Base-by-base conservation (phyloP, 2,888 invertebrate genomes). In the Eilema caniola region DNA sequence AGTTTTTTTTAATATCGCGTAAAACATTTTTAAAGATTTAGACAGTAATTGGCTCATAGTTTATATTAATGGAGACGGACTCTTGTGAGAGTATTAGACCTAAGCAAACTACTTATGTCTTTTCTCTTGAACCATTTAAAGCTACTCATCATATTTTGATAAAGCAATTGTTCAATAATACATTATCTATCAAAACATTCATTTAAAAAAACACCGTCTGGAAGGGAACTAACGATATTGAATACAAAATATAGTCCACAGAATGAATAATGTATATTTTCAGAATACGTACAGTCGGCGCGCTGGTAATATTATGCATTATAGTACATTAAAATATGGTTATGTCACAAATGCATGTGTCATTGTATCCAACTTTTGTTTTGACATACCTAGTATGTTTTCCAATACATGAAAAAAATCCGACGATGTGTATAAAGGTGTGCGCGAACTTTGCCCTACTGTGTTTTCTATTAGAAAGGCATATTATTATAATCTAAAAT, bases 231-330 rank as follows among this genome's bases (percentile, higher is more conserved):
- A 10, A 10, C 53, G 10, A 53, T 53, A 53, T n/a, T 53, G 53
- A 53, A 53, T 53, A 53, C n/a, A 53, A 53, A 53, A 53, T 53
- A 53, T 10, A 53, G 53, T 53, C n/a, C 53, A 53, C 53, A 53
- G 53, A 53, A 53, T 53, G 53, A 53, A 53, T 53, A n/a, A 53
- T 53, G n/a, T n/a, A 53, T 53, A n/a, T 53, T 53, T 53, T 53
- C 53, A 53, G 53, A 53, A n/a, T 53, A 53, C 53, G 8, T n/a
- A 53, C 53, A 47, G 53, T n/a, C 10, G n/a, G n/a, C n/a, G n/a
- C 53, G n/a, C 2, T 10, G n/a, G 53, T 53, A 53, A 53, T 53
- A n/a, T 8, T 53, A 53, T 53, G 53, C 53, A 53, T 53, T 53
- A 53, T 53, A 20, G 3, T 41, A 5, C 16, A 47, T 47, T 47